These are phyloP conservation scores for Triplophysa rosa DNA, from an alignment of 2,113 vertebrate species.

Conservation along the genomic window DNA sequence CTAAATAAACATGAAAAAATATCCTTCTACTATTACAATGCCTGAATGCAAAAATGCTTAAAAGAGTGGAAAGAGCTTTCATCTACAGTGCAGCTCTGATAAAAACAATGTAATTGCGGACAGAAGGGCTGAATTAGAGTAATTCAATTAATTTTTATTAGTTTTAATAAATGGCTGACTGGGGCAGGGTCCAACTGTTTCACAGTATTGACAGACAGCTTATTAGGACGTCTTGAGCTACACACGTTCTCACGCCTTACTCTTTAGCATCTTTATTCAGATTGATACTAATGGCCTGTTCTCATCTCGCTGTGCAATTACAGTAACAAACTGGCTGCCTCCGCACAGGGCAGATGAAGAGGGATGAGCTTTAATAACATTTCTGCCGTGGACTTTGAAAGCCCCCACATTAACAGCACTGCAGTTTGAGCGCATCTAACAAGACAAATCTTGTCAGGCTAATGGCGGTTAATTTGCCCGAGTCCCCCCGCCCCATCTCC, in stretches of 20 bases:
- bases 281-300: slow-evolving; percentile 65
- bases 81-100: slow-evolving; percentile 3
- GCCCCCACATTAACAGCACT: slow-evolving; percentile 60
- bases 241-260: slow-evolving; percentile 56
- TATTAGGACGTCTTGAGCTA: slow-evolving; percentile 66
- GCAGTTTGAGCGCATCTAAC: slow-evolving; percentile 60
- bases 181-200: slow-evolving; percentile 53
- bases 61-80: slow-evolving; percentile 24
- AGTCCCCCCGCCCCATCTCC: slow-evolving; percentile 41
- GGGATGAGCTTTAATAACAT: slow-evolving; percentile 67
- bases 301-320: slow-evolving; percentile 64
- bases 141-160: slow-evolving; percentile 54
- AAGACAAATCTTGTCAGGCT: slow-evolving; percentile 68
- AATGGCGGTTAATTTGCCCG: slow-evolving; percentile 66
- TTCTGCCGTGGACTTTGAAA: slow-evolving; percentile 42
- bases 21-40: background rate
- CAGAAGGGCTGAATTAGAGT: slow-evolving; percentile 48
- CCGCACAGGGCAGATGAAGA: slow-evolving; percentile 62
- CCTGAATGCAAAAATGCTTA: slow-evolving; percentile 22
- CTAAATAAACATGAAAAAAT: slow-evolving; percentile 16
- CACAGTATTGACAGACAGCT: slow-evolving; percentile 49
- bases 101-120: slow-evolving; percentile 13
- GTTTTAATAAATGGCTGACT: slow-evolving; percentile 41
- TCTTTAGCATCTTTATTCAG: slow-evolving; percentile 47
- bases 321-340: slow-evolving; percentile 53